phyloP scores from a whole-genome alignment of 2,888 invertebrate genomes.

The Yponomeuta malinellus region DNA sequence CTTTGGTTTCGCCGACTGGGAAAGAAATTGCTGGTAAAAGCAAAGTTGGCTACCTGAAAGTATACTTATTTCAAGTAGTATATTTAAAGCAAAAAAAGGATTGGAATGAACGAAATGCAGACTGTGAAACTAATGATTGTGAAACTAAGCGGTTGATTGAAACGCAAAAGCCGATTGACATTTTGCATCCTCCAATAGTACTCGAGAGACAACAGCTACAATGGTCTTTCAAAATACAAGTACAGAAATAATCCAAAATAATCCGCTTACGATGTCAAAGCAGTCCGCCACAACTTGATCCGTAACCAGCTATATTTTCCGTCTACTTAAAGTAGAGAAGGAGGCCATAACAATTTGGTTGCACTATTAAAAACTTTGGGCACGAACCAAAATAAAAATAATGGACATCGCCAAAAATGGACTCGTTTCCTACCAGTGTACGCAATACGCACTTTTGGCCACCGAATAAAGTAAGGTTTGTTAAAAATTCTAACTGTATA shows the following conservation, averaged over 20 bases:
- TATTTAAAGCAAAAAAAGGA: too few species aligned
- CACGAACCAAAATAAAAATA: slow-evolving; percentile 7
- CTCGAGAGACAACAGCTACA: slow-evolving; percentile 17
- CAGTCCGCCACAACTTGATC: background rate
- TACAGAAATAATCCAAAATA: slow-evolving; percentile 13
- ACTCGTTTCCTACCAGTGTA: slow-evolving; percentile 4
- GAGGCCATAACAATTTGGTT: slow-evolving; percentile 9
- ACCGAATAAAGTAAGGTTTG: background rate
- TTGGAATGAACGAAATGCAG: too few species aligned
- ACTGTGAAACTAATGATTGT: background rate
- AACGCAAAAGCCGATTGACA: slow-evolving; percentile 12
- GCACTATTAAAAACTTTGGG: slow-evolving; percentile 9
- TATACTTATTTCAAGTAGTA: too few species aligned
- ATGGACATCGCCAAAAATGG: slow-evolving; percentile 15
- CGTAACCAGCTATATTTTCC: background rate
- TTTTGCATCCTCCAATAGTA: background rate
- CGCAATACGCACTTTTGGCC: background rate
- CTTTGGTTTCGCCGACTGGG: background rate
- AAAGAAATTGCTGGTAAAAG: background rate
- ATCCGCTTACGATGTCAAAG: slow-evolving; percentile 13
- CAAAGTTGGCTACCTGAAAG: too few species aligned
- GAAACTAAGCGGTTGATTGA: background rate
- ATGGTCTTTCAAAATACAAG: slow-evolving; percentile 21
- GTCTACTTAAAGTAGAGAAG: background rate
- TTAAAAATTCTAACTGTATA: background rate